phyloP scores from a whole-genome alignment of 2,113 vertebrate genomes.

The Thinocorus orbignyianus region DNA sequence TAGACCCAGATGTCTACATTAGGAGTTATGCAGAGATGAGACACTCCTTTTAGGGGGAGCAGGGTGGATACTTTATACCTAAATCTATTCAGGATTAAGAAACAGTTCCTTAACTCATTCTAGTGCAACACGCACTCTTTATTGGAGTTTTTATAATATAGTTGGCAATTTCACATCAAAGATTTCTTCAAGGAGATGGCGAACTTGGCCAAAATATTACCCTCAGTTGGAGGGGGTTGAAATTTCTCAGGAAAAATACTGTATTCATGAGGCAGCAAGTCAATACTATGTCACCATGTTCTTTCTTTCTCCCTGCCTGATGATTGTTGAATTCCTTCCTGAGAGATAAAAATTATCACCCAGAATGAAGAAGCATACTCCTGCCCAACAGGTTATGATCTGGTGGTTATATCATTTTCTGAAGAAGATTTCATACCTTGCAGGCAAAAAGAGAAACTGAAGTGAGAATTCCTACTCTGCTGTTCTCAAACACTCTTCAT shows the following conservation, averaged over 20 bases:
- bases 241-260: neutral
- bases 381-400: neutral
- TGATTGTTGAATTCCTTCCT: neutral
- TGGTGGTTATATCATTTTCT: neutral
- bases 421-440: neutral
- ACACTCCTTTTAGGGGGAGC: neutral
- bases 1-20: neutral
- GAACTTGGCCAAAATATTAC: neutral
- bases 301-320: neutral
- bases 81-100: neutral
- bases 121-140: neutral
- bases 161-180: neutral
- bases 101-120: neutral
- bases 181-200: neutral
- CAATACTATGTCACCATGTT: neutral
- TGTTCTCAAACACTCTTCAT: neutral
- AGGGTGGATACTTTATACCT: neutral
- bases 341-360: neutral
- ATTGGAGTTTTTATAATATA: neutral
- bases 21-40: neutral
- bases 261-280: neutral
- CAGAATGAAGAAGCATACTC: neutral
- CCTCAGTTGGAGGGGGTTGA: neutral
- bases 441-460: neutral
- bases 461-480: neutral